Evolutionary conservation across 1,140 invertebrate genomes (phyloP), one percentile per base, ranked within the genome.

Genomic region (Arctopsyche grandis): DNA sequence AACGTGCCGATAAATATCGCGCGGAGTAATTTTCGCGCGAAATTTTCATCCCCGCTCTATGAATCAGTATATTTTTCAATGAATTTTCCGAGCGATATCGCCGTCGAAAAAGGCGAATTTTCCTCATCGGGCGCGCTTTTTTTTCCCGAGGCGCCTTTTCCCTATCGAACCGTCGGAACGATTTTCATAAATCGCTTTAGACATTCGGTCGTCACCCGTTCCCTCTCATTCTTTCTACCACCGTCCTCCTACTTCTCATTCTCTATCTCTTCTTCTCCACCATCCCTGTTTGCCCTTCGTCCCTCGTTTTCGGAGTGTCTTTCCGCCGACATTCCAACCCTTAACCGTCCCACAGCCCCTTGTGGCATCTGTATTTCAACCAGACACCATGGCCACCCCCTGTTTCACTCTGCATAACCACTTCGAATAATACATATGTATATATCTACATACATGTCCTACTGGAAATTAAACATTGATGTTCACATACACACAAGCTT

Each of bases 161-260:
- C 38, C 70, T 56, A 74, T 74, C 70, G 70, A 74, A 70, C 71
- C 71, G 44, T 26, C 44, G 71, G 71, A 74, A 76, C 74, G 74
- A 76, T 76, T 76, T 75, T 76, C 74, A 76, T 76, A 76, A 76
- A 76, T 76, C 74, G 74, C 74, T 76, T 76, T 76, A 76, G 74
- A 76, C 74, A 76, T 76, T 76, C 74, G 74, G 74, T 76, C 74
- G 74, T 76, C 74, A 76, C 56, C 74, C 56, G 74, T 63, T 44
- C 74, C 24, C 52, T 44, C 52, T 58, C 46, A 16, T 14, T 58
- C 69, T 26, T 71, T 38, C 44, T 26, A 38, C 73, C 22, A 75
- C 52, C 22, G n/a, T 19, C 29, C 1, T 7, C 56, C 74, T 29
- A 21, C 56, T 56, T 56, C 46, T 26, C n/a, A 1, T 29, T 29